A percentile compares a stretch with the other conserved stretches of the same genome.
Conservation (phyloP, 2,797 vertebrate species). For the Gymnoscopelus microlampas region DNA sequence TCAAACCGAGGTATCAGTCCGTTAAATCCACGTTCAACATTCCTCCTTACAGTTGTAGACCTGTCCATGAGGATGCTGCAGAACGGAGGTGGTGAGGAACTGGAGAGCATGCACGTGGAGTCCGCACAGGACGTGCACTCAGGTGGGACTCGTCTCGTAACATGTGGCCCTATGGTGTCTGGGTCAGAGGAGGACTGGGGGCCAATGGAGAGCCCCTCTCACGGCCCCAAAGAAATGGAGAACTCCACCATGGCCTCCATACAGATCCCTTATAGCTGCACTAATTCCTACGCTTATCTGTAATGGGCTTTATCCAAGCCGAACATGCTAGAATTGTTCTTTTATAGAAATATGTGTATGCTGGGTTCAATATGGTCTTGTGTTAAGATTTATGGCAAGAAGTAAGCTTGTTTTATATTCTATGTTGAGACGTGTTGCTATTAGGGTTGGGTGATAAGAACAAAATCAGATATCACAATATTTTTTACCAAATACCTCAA, state of each 20-base stretch:
- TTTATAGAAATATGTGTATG: constrained; percentile 10
- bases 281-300: constrained; percentile 85
- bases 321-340: constrained; percentile 14
- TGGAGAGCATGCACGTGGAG: constrained; percentile 88
- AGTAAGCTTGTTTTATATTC: neutral
- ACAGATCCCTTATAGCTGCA: constrained; percentile 87
- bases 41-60: constrained; percentile 40
- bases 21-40: neutral
- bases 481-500: no score
- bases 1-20: no score
- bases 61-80: constrained; percentile 65
- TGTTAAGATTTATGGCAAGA: constrained; percentile 1
- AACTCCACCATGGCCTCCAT: constrained; percentile 85
- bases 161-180: constrained; percentile 79
- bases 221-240: constrained; percentile 83
- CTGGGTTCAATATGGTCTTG: neutral
- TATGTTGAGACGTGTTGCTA: neutral
- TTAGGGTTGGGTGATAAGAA: no score
- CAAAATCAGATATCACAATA: no score
- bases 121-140: constrained; percentile 80
- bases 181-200: constrained; percentile 82
- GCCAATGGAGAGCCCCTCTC: constrained; percentile 80
- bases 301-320: constrained; percentile 26
- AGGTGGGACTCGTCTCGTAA: constrained; percentile 88
- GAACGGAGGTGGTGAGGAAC: constrained; percentile 77